Evolutionary conservation across 1,140 invertebrate species (phyloP).

Genomic region (Aricia agestis): DNA sequence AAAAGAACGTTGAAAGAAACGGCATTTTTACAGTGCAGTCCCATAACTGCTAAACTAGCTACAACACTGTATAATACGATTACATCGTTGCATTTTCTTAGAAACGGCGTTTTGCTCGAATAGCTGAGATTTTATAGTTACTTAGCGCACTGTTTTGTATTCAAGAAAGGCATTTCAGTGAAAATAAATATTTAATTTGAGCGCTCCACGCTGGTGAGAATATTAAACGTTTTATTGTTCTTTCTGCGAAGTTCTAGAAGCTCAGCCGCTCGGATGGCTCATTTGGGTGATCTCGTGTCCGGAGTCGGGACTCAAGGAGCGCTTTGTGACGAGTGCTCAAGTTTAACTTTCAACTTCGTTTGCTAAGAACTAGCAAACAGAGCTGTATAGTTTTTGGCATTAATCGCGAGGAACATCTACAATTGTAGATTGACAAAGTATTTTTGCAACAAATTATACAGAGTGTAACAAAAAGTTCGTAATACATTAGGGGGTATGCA

Average conservation of each 20-base stretch:
- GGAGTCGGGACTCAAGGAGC: background rate
- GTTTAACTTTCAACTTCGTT: background rate
- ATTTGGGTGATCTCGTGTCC: constrained; percentile 2
- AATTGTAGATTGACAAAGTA: no score
- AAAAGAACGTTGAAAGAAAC: no score
- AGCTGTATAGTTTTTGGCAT: background rate
- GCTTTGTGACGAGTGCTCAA: background rate
- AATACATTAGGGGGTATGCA: no score
- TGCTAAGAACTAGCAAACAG: background rate
- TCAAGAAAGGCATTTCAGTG: background rate
- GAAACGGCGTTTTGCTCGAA: background rate
- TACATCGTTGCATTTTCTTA: constrained; percentile 1
- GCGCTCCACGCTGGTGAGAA: background rate
- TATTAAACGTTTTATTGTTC: constrained; percentile 3
- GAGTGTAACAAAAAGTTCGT: no score
- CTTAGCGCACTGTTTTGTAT: background rate
- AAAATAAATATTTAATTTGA: constrained; percentile 1
- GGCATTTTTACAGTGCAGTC: no score
- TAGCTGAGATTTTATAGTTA: background rate
- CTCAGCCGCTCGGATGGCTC: background rate
- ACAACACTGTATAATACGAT: background rate
- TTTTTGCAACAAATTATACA: no score
- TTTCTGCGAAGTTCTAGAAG: background rate
- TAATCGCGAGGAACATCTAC: background rate
- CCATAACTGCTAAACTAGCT: background rate